Evolutionary conservation across 2,113 vertebrate species (phyloP).

Genomic region (Gobius niger): DNA sequence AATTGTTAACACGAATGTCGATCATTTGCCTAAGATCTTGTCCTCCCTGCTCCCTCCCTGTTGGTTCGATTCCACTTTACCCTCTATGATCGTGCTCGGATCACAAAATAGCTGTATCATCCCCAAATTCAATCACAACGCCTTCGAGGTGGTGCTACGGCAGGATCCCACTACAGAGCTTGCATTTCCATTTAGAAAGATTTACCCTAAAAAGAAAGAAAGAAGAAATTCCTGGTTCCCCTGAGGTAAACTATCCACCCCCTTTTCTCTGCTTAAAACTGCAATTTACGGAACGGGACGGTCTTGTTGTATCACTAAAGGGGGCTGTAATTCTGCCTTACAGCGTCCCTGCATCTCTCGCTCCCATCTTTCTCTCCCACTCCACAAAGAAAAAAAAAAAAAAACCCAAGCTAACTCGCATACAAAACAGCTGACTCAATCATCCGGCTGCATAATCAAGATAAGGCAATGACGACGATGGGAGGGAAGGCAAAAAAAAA

Average conservation of each 20-base stretch:
- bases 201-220: conserved; percentile 56
- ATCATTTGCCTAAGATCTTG: neutral
- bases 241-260: conserved; percentile 16
- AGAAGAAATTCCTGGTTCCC: conserved; percentile 40
- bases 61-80: neutral
- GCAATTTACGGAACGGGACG: conserved; percentile 66
- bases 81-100: neutral
- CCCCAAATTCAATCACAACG: conserved; percentile 14
- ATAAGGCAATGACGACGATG: conserved; percentile 74
- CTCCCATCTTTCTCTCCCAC: conserved; percentile 67
- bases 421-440: conserved; percentile 90
- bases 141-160: conserved; percentile 21
- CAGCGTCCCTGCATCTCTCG: conserved; percentile 77
- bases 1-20: neutral
- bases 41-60: neutral
- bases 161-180: conserved; percentile 19
- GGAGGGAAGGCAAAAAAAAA: conserved; percentile 39
- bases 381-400: conserved; percentile 48
- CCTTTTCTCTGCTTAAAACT: conserved; percentile 63
- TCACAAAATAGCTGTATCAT: conserved; percentile 23
- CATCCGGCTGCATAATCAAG: conserved; percentile 86
- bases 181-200: conserved; percentile 62
- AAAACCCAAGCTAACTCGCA: conserved; percentile 80
- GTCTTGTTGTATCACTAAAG: conserved; percentile 56
- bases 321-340: conserved; percentile 72